These are phyloP conservation scores for Trididemnum clinides DNA, from an alignment of 23 tunicate genomes.

Conservation along the genomic window DNA sequence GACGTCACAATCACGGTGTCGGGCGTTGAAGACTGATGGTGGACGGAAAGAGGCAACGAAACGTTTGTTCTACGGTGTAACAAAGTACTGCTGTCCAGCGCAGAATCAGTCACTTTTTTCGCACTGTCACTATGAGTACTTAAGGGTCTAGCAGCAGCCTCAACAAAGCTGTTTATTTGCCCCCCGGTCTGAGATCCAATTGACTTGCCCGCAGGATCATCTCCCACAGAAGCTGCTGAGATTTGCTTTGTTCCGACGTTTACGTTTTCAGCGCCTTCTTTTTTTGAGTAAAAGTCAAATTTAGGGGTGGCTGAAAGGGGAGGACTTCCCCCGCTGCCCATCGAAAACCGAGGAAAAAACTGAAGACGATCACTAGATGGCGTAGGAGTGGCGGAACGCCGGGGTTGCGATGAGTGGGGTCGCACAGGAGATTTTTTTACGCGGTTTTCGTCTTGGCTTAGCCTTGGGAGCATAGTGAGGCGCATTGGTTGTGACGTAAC, in stretches of 20 bases:
- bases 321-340: slow-evolving; percentile 84
- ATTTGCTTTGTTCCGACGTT: too few species aligned
- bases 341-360: slow-evolving; percentile 62
- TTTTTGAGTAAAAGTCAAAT: not conserved
- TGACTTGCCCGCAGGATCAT: not conserved
- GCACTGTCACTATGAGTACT: not conserved
- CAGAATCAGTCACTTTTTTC: not conserved
- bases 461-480: too few species aligned
- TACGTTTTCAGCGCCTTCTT: not conserved
- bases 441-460: not conserved
- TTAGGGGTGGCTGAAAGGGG: slow-evolving; percentile 33
- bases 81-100: not conserved
- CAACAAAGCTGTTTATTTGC: too few species aligned
- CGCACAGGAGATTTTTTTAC: slow-evolving; percentile 24
- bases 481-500: not conserved
- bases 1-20: slow-evolving; percentile 20
- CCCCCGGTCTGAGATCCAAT: not conserved
- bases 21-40: not conserved
- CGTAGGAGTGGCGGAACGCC: slow-evolving; percentile 74
- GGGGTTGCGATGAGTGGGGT: slow-evolving; percentile 34
- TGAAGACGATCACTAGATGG: slow-evolving; percentile 64
- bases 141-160: too few species aligned
- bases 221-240: not conserved
- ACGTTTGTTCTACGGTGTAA: not conserved
- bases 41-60: not conserved